Conservation (phyloP, 2,113 vertebrate genomes). For the Manacus vitellinus region DNA sequence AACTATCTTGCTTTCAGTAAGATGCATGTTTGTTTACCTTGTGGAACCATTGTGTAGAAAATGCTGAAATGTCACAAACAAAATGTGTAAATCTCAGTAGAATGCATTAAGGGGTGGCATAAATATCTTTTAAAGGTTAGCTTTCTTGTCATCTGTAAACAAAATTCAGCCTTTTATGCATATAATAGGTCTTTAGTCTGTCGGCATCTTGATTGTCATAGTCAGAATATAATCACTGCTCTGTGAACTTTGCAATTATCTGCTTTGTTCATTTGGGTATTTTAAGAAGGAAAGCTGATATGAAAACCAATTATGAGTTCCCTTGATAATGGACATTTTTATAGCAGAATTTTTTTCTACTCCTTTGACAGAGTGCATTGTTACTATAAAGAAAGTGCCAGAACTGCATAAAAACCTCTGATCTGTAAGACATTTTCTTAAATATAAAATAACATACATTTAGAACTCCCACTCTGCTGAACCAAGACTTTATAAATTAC, state of each 20-base stretch:
- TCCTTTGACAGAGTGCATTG: not conserved
- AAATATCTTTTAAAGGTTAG: not conserved
- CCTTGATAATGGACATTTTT: not conserved
- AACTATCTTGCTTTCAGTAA: not conserved
- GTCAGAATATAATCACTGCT: not conserved
- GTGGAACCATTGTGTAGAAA: not conserved
- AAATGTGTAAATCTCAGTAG: not conserved
- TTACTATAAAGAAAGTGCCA: not conserved
- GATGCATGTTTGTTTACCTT: not conserved
- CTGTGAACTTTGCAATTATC: slow-evolving; percentile 24
- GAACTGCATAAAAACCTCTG: not conserved
- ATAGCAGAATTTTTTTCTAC: not conserved
- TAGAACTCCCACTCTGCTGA: not conserved
- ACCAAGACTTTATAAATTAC: slow-evolving; percentile 1
- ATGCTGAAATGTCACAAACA: not conserved
- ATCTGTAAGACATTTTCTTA: not conserved
- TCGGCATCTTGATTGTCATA: not conserved
- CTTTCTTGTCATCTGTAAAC: not conserved
- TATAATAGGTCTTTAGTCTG: not conserved
- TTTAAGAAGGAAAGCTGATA: slow-evolving; percentile 24
- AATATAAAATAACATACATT: not conserved
- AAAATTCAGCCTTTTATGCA: not conserved
- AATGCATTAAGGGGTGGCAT: not conserved
- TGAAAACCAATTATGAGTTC: slow-evolving; percentile 21
- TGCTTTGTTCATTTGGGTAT: slow-evolving; percentile 31